Conservation (phyloP, 1,140 invertebrate species). For the Drosophila sulfurigaster region DNA sequence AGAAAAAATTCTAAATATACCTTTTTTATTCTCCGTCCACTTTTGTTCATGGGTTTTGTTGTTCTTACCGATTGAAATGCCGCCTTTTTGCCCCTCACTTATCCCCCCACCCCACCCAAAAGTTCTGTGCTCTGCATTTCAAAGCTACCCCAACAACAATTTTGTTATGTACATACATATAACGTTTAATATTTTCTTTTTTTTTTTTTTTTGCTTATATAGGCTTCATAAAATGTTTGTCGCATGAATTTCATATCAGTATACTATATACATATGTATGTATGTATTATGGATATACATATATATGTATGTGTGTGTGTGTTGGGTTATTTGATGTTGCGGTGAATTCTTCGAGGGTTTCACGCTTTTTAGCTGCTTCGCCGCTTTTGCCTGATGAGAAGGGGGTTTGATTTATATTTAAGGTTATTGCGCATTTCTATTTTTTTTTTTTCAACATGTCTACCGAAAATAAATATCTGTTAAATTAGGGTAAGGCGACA, state of each 20-base stretch:
- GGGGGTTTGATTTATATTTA: slow-evolving; percentile 47
- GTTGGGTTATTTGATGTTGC: slow-evolving; percentile 38
- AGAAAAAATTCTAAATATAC: slow-evolving; percentile 75
- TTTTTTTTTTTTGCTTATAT: slow-evolving; percentile 12
- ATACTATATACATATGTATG: slow-evolving; percentile 4
- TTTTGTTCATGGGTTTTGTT: slow-evolving; percentile 41
- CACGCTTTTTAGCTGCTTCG: slow-evolving; percentile 32
- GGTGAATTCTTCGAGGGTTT: slow-evolving; percentile 45
- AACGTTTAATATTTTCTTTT: slow-evolving; percentile 41
- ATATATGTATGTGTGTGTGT: slow-evolving; percentile 8
- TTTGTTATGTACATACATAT: slow-evolving; percentile 54
- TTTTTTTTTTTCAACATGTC: slow-evolving; percentile 9
- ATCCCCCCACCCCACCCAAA: neutral
- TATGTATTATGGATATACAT: neutral
- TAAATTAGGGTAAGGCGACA: neutral
- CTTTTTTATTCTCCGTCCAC: slow-evolving; percentile 16
- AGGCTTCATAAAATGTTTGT: slow-evolving; percentile 45
- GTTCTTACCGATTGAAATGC: slow-evolving; percentile 39
- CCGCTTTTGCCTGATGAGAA: neutral
- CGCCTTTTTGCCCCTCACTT: slow-evolving; percentile 24
- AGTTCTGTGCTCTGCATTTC: slow-evolving; percentile 23
- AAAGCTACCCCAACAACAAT: slow-evolving; percentile 62
- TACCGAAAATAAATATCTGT: slow-evolving; percentile 28
- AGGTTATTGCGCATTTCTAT: slow-evolving; percentile 59
- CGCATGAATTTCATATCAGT: slow-evolving; percentile 39